Evolutionary conservation across 2,797 vertebrate genomes (phyloP), one percentile per base, ranked within the genome.

Genomic region (Scolopax rusticola): DNA sequence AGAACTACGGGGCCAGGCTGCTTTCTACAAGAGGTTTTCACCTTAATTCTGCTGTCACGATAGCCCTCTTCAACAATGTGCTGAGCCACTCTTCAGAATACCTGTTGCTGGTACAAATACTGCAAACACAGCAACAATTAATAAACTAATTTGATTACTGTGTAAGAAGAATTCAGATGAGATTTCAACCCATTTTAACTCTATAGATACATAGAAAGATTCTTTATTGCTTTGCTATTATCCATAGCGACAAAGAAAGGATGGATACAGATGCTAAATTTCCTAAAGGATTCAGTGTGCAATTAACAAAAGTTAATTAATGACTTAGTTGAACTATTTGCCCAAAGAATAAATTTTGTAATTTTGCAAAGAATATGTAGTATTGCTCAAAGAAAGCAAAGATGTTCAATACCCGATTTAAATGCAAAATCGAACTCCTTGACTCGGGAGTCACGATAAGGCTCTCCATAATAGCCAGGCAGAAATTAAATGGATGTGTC

Each of bases 281-380:
- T 82, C 59, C 28, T 92, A 56, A 47, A 79, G 51, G 12, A 88
- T 8, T 4, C 25, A 32, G 20, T 27, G 9, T 48, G 6, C 45
- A 91, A 93, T 79, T 84, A 79, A 82, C 23, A 8, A 14, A 77
- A 76, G 33, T 65, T 91, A 93, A 84, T 88, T 61, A 76, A 84
- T 48, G 4, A 76, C 43, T 76, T 36, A 36, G 8, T 36, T 50
- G 23, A 25, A 15, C 10, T 87, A 51, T 87, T 75, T 76, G 6
- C 15, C 47, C 3, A 2, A 88, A 94, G 68, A 87, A 64, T 15
- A 87, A 84, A 76, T n/a, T 14, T 45, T 90, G 7, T 51, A 67
- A 27, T 79, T 91, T 81, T 86, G 11, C 69, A 38, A 76, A 67
- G 47, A 88, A 84, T 25, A 36, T 41, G 13, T 40, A 56, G 17